A percentile compares a stretch with the other conserved stretches of the same genome.
phyloP scores from a whole-genome alignment of 1,140 invertebrate genomes.

The Drosophila ercepeae region DNA sequence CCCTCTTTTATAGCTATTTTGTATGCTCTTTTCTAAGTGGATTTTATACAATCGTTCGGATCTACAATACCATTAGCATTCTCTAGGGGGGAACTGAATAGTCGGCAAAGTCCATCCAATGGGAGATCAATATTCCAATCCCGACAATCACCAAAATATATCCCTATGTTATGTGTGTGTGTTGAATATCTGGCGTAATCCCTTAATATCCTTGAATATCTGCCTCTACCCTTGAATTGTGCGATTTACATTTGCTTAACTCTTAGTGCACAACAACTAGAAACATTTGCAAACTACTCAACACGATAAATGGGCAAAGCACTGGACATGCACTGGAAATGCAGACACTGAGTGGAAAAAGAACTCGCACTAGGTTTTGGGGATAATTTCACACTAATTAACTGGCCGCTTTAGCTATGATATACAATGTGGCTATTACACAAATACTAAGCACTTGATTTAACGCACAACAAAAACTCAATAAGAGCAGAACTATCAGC shows the following conservation, averaged over 20 bases:
- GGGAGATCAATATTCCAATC: too few relatives aligned
- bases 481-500: conserved; percentile 28
- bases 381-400: conserved; percentile 35
- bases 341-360: conserved; percentile 52
- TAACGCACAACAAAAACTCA: conserved; percentile 50
- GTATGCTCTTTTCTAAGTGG: conserved; percentile 36
- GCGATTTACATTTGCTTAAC: conserved; percentile 45
- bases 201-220: conserved; percentile 29
- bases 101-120: conserved; percentile 10
- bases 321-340: conserved; percentile 46
- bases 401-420: conserved; percentile 33
- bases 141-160: conserved; percentile 25
- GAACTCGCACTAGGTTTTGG: conserved; percentile 17
- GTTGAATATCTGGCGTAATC: conserved; percentile 15
- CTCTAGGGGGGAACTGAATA: conserved; percentile 27
- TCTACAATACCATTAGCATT: conserved; percentile 34
- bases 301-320: conserved; percentile 48
- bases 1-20: conserved; percentile 27
- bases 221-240: conserved; percentile 50
- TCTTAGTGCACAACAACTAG: conserved; percentile 65
- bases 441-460: conserved; percentile 52
- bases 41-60: conserved; percentile 39
- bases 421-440: conserved; percentile 30
- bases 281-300: conserved; percentile 61
- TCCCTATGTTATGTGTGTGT: conserved; percentile 13